Conservation (phyloP, 1,140 invertebrate genomes). For the Euura lappo region DNA sequence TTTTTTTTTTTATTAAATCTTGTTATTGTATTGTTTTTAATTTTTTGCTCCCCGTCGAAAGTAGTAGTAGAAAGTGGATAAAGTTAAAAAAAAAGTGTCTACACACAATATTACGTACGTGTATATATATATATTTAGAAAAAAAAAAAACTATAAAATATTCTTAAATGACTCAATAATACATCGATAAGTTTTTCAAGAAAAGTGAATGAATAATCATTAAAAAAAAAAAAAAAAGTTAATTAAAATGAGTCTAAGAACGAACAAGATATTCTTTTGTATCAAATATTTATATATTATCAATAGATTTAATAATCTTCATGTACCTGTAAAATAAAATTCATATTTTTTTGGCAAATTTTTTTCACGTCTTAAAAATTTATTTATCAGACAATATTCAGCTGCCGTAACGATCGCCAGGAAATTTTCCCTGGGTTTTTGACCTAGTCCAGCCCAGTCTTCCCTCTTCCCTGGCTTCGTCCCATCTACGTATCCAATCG, state of each 20-base stretch:
- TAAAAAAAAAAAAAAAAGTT: not conserved
- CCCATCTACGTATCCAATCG: constrained; percentile 44
- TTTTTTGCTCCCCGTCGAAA: not conserved
- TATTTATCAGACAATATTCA: not conserved
- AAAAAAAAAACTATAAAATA: constrained; percentile 29
- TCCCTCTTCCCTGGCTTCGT: constrained; percentile 34
- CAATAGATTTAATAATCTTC: constrained; percentile 24
- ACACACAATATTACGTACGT: too few relatives aligned
- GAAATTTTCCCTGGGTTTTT: constrained; percentile 33
- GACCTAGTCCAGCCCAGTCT: constrained; percentile 38
- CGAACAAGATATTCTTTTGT: constrained; percentile 17
- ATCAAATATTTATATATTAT: constrained; percentile 33
- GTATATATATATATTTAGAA: too few relatives aligned
- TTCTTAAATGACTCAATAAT: constrained; percentile 22
- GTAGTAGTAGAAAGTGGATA: not conserved
- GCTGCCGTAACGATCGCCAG: constrained; percentile 36
- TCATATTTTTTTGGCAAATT: constrained; percentile 14
- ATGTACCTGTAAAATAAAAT: constrained; percentile 50
- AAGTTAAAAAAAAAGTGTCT: constrained; percentile 1
- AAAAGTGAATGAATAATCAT: not conserved
- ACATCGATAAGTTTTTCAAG: not conserved
- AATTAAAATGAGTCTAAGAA: constrained; percentile 12
- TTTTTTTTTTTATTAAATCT: not conserved
- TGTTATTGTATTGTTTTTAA: not conserved
- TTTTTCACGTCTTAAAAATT: constrained; percentile 26